Evolutionary conservation across 2,888 invertebrate species (phyloP).

Genomic region (Clostera curtula): DNA sequence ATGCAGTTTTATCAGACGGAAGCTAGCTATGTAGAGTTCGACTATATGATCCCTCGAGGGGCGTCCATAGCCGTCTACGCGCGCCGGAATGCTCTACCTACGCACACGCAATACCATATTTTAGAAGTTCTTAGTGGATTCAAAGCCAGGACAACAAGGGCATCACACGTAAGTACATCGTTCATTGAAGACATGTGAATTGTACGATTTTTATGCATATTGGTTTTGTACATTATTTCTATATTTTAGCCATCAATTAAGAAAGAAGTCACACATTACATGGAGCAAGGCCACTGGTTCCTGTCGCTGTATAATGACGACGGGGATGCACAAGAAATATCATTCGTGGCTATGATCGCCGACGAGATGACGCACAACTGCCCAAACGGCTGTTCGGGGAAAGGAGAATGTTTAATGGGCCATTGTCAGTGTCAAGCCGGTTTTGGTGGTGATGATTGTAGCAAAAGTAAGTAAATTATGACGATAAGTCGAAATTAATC

Average conservation of each 20-base stretch:
- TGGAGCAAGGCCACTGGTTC: conserved; percentile 98
- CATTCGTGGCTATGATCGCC: conserved; percentile 87
- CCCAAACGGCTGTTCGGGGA: conserved; percentile 96
- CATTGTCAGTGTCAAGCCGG: conserved; percentile 98
- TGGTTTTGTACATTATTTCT: too few species aligned
- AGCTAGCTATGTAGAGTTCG: conserved; percentile 94
- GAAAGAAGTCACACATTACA: conserved; percentile 94
- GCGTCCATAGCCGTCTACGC: conserved; percentile 97
- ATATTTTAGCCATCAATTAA: conserved; percentile 84
- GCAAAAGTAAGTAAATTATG: conserved; percentile 90
- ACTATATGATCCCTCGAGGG: conserved; percentile 93
- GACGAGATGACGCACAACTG: conserved; percentile 97
- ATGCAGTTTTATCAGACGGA: conserved; percentile 97
- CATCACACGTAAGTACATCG: conserved; percentile 85
- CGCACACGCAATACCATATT: conserved; percentile 97
- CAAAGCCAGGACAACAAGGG: conserved; percentile 87
- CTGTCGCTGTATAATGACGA: conserved; percentile 97
- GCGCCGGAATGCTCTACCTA: conserved; percentile 93
- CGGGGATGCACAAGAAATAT: conserved; percentile 90
- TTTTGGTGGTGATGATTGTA: conserved; percentile 96
- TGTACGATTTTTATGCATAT: too few species aligned
- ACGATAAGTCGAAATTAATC: too few species aligned
- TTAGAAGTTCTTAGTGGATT: conserved; percentile 94
- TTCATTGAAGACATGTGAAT: too few species aligned
- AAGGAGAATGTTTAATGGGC: conserved; percentile 96